phyloP scores from a whole-genome alignment of 2,113 vertebrate species.

The Uropsilus gracilis region DNA sequence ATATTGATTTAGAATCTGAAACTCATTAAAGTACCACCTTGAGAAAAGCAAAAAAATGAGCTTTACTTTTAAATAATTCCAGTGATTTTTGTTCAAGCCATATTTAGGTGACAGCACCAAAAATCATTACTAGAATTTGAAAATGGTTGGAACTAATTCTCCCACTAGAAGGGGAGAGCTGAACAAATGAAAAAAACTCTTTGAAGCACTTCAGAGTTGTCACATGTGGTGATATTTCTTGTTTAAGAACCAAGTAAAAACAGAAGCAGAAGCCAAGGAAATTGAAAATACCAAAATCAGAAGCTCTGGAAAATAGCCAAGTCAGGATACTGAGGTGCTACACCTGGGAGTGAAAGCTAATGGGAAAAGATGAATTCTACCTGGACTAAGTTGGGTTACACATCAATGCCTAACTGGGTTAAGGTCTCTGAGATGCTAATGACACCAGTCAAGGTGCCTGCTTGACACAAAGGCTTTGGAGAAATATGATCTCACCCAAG shows the following conservation, averaged over 20 bases:
- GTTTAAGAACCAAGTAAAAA: too few relatives aligned
- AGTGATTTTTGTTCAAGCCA: not conserved
- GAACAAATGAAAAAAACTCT: not conserved
- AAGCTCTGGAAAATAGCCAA: not conserved
- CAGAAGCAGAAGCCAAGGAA: fast-evolving
- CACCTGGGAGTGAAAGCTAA: not conserved
- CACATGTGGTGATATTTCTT: too few relatives aligned
- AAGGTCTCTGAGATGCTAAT: too few relatives aligned
- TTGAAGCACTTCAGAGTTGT: too few relatives aligned
- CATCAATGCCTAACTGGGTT: too few relatives aligned
- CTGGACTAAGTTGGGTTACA: too few relatives aligned
- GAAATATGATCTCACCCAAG: not conserved
- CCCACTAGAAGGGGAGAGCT: not conserved
- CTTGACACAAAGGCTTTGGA: not conserved
- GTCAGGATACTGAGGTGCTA: too few relatives aligned
- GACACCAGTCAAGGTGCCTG: not conserved
- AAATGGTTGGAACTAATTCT: not conserved
- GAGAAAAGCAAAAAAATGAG: not conserved
- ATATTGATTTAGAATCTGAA: not conserved
- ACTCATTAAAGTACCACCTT: not conserved
- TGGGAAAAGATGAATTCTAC: not conserved
- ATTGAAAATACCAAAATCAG: not conserved
- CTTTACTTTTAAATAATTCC: not conserved
- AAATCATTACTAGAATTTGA: not conserved
- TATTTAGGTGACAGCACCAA: not conserved